Base-by-base conservation (phyloP, 2,888 invertebrate genomes). In the Drosophila algonquin region DNA sequence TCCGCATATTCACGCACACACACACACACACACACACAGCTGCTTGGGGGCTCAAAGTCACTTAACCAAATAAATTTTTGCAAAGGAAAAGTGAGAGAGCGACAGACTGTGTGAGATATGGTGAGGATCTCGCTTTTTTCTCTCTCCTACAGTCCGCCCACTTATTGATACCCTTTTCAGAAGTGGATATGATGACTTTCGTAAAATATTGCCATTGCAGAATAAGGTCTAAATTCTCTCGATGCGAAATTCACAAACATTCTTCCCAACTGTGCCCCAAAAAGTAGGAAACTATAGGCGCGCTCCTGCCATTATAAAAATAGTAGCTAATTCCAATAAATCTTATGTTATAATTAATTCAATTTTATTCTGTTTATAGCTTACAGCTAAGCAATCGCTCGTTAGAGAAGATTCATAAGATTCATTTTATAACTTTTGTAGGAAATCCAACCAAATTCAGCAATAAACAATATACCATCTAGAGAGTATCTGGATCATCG, bases 21-120 rank as follows among this genome's bases (percentile, higher is more conserved):
- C 55, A 67, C 52, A 61, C 59, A 35, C 24, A 30, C 16, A 63
- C 21, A 54, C 44, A 45, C 54, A 44, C 57, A 47, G 62, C 46
- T 45, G 59, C 65, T 58, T 67, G 50, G 46, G 52, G 63, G 68
- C 80, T 61, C 73, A 82, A 78, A 83, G 86, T 83, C 88, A 83
- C 83, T 83, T 87, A 85, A 85, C 86, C 82, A 83, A 83, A 83
- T 87, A 83, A 78, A 87, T 85, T 85, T 75, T 62, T 46, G 48
- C 51, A 54, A 46, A 61, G 24, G 21, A 18, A 59, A 56, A 69
- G 63, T 52, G 61, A n/a, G 18, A 18, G 60, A 27, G 51, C 51
- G 52, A 52, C 60, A 57, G 56, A 55, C 52, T 27, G 57, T 4
- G 14, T 14, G 40, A 40, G 14, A 35, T 35, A 35, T 35, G 35